Evolutionary conservation across 2,888 invertebrate genomes (phyloP).

Genomic region (Uropetala carovei): DNA sequence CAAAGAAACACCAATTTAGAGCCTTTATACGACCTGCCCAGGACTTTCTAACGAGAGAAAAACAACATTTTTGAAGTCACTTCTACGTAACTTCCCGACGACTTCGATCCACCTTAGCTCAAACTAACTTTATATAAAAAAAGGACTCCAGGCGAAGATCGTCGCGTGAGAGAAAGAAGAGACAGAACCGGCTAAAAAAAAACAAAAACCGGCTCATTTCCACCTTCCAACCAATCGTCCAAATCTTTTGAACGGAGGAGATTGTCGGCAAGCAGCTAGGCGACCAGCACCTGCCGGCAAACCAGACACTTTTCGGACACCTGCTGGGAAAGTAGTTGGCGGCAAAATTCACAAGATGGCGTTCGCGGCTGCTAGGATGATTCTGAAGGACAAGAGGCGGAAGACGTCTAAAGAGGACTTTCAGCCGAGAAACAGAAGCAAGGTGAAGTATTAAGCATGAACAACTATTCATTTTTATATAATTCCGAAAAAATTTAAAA

Average conservation of each 20-base stretch:
- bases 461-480: neutral
- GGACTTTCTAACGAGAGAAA: neutral
- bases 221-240: neutral
- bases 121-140: neutral
- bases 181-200: neutral
- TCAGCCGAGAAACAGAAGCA: conserved; percentile 86
- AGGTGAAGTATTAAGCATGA: conserved; percentile 78
- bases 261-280: neutral
- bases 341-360: conserved; percentile 80
- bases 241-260: neutral
- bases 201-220: neutral
- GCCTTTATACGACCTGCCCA: too few species aligned
- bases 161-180: neutral
- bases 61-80: neutral
- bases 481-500: neutral
- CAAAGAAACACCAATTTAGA: too few species aligned
- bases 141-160: neutral
- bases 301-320: conserved; percentile 10
- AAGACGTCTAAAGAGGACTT: conserved; percentile 90
- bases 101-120: neutral
- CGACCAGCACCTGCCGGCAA: neutral
- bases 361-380: conserved; percentile 90
- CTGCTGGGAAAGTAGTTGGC: conserved; percentile 51
- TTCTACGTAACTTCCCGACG: neutral
- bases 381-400: conserved; percentile 87